Percentiles rank a stretch among this genome's conserved stretches.
These are phyloP conservation scores for Chrysopilus asiliformis DNA, from an alignment of 2,888 invertebrate genomes.

Conservation along the genomic window DNA sequence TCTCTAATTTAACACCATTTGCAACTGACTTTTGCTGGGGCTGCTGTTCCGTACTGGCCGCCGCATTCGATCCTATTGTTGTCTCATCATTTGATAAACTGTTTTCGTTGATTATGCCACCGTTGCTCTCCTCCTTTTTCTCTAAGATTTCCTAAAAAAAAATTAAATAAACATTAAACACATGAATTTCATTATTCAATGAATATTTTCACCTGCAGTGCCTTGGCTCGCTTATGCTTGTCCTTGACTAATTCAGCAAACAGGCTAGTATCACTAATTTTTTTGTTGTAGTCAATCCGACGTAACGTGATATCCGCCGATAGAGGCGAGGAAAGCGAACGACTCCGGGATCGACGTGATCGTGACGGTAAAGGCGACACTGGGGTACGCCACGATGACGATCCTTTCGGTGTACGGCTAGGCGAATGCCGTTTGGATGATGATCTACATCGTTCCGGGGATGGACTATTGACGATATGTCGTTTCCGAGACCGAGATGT, in stretches of 20 bases:
- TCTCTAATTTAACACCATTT: constrained; percentile 21
- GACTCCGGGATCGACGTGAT: constrained; percentile 29
- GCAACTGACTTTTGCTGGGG: too few species aligned
- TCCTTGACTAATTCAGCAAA: constrained; percentile 83
- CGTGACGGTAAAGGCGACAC: constrained; percentile 24
- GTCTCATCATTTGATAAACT: constrained; percentile 30
- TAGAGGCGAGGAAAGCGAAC: constrained; percentile 34
- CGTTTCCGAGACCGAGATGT: constrained; percentile 30
- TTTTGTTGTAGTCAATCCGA: constrained; percentile 56
- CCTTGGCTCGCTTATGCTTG: constrained; percentile 66
- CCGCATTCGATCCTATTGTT: constrained; percentile 17
- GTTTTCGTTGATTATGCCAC: constrained; percentile 27
- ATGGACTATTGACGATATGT: constrained; percentile 26
- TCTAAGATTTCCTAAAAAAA: constrained; percentile 45
- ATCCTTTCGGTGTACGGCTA: constrained; percentile 27
- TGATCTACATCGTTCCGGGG: constrained; percentile 37
- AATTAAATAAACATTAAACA: neutral
- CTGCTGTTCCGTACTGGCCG: constrained; percentile 15
- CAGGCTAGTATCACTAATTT: constrained; percentile 77
- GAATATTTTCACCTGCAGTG: constrained; percentile 35
- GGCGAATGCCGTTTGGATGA: constrained; percentile 34
- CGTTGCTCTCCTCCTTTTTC: constrained; percentile 45
- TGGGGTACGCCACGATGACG: constrained; percentile 20
- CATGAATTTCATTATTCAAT: neutral
- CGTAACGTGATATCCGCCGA: constrained; percentile 30